Base-by-base conservation (phyloP, 1,140 invertebrate species). In the Centruroides vittatus region DNA sequence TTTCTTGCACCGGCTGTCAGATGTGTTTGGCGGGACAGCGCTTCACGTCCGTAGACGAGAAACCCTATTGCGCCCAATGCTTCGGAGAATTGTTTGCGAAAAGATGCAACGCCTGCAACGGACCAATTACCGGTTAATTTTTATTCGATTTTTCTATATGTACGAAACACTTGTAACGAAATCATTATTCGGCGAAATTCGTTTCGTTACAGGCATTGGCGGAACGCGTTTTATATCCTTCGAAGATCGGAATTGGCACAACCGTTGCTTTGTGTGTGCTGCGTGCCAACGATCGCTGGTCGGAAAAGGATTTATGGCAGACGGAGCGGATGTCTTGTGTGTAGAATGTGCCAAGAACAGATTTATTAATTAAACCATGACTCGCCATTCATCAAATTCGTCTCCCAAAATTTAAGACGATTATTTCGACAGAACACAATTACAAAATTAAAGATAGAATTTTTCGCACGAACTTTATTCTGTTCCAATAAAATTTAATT, bases 161-260 rank as follows among this genome's bases (percentile, higher is more conserved):
- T n/a, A 48, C 1, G 8, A 51, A 35, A 11, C 35, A 48, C 12
- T 59, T 7, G 12, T 10, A 63, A 62, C 47, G 47, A 55, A 62
- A 23, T 62, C 8, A 62, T 55, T 62, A 51, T 46, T 11, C 23
- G 34, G 12, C 46, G 48, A 41, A 35, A 41, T 63, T 3, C 3
- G 63, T 12, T 23, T 23, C 2, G 23, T 23, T 2, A 23, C 23
- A 23, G 23, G 23, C 23, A 23, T 23, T 23, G 23, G 23, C 68
- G 96, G 96, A 70, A 98, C 95, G 50, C 91, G 95, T 68, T 99
- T 98, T 81, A 98, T 99, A 75, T 96, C 93, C 52, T 99, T 99
- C 78, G 94, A 98, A 75, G 93, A 98, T 78, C 86, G 95, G 65
- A 94, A 99, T 77, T 99, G 97, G 97, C 96, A 99, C 79, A 98